Base-by-base conservation (phyloP, 2,888 invertebrate genomes). In the Tubulanus polymorphus region DNA sequence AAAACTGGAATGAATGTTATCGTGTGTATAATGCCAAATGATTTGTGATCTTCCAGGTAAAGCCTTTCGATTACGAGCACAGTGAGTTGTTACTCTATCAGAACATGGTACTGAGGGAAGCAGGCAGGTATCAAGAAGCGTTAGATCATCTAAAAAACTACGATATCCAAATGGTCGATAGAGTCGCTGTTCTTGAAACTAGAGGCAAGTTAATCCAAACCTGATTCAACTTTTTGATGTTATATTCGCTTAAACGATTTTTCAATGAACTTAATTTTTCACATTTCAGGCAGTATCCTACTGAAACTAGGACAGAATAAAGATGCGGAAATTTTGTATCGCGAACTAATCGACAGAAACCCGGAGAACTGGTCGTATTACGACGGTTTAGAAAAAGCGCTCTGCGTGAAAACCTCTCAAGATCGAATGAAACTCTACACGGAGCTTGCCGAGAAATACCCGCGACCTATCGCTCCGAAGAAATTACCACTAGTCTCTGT, bases 341-440 rank as follows among this genome's bases (percentile, higher is more conserved):
- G 87, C 70, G 88, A 70, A 28, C 83, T 99, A 64, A 84, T 97
- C 63, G 86, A 86, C 67, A 85, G 97, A 66, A 99, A 99, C 84
- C 95, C 95, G 10, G 99, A 99, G 79, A 96, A 97, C 80, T 89
- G 90, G 66, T 84, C 87, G 70, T 99, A 97, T 81, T 99, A 96
- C 79, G 83, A 85, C 67, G 90, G 90, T 80, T 83, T 94, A 74
- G 89, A 93, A 78, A 87, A 89, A n/a, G 15, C 10, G n/a, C 30
- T 29, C 15, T 28, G 26, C 12, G 25, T 5, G 26, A n/a, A 25
- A 15, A n/a, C n/a, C n/a, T n/a, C n/a, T n/a, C n/a, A n/a, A 60
- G 88, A 88, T 64, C 88, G 88, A 74, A 85, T 94, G 72, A 83
- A 87, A 71, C 86, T 94, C 80, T 93, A 91, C 79, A 84, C 86